These are phyloP conservation scores for Thera obeliscata DNA, from an alignment of 2,888 invertebrate genomes.

Conservation along the genomic window DNA sequence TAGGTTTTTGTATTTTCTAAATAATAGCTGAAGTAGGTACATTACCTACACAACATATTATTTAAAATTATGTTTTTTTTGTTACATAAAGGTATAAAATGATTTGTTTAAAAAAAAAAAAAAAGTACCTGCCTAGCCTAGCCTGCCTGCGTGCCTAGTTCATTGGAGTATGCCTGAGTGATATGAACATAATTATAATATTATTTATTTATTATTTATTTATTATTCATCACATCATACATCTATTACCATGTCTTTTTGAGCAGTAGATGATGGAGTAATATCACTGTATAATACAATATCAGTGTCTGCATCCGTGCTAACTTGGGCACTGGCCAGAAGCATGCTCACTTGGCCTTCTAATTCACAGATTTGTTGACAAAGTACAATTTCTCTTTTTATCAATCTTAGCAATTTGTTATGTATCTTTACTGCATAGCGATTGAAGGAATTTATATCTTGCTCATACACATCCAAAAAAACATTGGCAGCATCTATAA, in stretches of 20 bases:
- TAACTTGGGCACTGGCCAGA: slow-evolving; percentile 84
- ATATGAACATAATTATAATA: background rate
- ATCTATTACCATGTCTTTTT: slow-evolving; percentile 84
- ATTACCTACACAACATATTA: too few relatives aligned
- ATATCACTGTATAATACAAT: slow-evolving; percentile 51
- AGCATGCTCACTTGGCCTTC: slow-evolving; percentile 89
- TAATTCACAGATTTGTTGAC: slow-evolving; percentile 85
- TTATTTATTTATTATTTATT: slow-evolving; percentile 23
- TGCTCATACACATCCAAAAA: slow-evolving; percentile 91
- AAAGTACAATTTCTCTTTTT: slow-evolving; percentile 87
- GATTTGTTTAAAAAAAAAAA: too few relatives aligned
- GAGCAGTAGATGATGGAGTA: slow-evolving; percentile 76
- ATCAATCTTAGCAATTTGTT: slow-evolving; percentile 85
- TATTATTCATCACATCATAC: slow-evolving; percentile 75
- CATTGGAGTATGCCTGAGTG: background rate
- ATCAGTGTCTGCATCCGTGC: slow-evolving; percentile 66
- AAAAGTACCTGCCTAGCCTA: too few relatives aligned
- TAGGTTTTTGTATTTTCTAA: too few relatives aligned
- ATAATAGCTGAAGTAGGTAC: too few relatives aligned
- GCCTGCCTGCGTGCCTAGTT: background rate
- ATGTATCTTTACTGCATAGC: slow-evolving; percentile 86
- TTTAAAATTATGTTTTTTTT: too few relatives aligned
- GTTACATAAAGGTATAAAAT: too few relatives aligned
- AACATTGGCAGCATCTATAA: slow-evolving; percentile 90
- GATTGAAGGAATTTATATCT: slow-evolving; percentile 85